These are phyloP conservation scores for Rhamnusium bicolor DNA, from an alignment of 2,888 invertebrate species.

Conservation along the genomic window DNA sequence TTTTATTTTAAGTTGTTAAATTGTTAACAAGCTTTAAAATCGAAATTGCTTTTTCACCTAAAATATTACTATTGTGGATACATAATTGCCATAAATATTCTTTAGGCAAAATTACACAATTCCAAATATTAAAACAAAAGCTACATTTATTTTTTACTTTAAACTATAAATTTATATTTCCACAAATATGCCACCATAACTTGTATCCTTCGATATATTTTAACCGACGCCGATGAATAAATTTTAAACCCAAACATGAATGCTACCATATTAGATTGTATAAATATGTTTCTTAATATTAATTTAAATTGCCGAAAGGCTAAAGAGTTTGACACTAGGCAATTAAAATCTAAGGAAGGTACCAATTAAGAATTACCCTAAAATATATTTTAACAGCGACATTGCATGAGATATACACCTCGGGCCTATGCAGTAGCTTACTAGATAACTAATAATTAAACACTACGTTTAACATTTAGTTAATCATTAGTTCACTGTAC, in stretches of 20 bases:
- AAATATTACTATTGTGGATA: no score
- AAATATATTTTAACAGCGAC: slow-evolving; percentile 61
- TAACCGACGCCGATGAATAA: background rate
- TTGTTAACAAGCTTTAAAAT: no score
- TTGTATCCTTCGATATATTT: background rate
- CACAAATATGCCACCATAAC: background rate
- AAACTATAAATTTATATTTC: no score
- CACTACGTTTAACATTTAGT: slow-evolving; percentile 65
- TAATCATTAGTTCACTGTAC: slow-evolving; percentile 68
- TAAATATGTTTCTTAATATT: slow-evolving; percentile 45
- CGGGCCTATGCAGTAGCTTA: slow-evolving; percentile 63
- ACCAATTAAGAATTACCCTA: slow-evolving; percentile 69
- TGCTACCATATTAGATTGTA: background rate
- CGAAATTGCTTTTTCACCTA: no score
- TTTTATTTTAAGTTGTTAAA: no score
- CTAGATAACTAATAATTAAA: slow-evolving; percentile 66
- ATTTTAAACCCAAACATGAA: background rate
- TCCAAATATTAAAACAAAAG: no score
- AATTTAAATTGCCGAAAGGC: slow-evolving; percentile 55
- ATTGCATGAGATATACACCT: slow-evolving; percentile 54
- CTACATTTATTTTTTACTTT: background rate
- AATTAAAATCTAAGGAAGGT: slow-evolving; percentile 65
- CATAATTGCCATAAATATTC: no score
- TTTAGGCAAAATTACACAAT: no score
- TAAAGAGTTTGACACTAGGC: slow-evolving; percentile 56